Evolutionary conservation across 2,113 vertebrate genomes (phyloP).

Genomic region (Lates calcarifer): DNA sequence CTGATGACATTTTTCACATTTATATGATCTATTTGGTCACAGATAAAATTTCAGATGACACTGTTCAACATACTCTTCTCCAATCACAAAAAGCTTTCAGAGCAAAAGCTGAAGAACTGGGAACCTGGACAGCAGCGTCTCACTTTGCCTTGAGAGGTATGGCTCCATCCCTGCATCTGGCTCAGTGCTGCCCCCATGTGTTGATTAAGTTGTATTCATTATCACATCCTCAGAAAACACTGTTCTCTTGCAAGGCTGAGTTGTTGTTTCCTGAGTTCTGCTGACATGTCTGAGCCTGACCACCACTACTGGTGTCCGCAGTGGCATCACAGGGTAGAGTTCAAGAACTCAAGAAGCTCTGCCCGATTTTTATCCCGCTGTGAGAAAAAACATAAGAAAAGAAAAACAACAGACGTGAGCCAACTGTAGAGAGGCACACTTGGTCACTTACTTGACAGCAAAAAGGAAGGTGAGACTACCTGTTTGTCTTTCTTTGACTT

Average conservation of each 20-base stretch:
- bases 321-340: conserved; percentile 87
- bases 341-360: conserved; percentile 91
- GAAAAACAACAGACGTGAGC: conserved; percentile 28
- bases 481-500: conserved; percentile 94
- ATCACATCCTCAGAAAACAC: conserved; percentile 33
- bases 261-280: conserved; percentile 71
- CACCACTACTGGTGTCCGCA: conserved; percentile 23
- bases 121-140: neutral
- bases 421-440: neutral
- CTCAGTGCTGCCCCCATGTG: conserved; percentile 36
- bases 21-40: conserved; percentile 8
- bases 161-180: neutral
- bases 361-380: conserved; percentile 92
- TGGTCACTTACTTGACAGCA: neutral
- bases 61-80: conserved; percentile 14
- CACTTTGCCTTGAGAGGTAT: neutral
- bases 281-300: conserved; percentile 26
- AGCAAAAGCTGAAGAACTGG: neutral
- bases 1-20: conserved; percentile 1
- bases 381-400: conserved; percentile 13
- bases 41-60: neutral
- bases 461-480: conserved; percentile 72
- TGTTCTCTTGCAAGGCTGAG: neutral
- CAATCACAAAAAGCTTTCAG: conserved; percentile 8
- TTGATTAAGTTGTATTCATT: neutral